These are phyloP conservation scores for Halcyon chelicuti DNA, from an alignment of 2,797 vertebrate species.

Conservation along the genomic window DNA sequence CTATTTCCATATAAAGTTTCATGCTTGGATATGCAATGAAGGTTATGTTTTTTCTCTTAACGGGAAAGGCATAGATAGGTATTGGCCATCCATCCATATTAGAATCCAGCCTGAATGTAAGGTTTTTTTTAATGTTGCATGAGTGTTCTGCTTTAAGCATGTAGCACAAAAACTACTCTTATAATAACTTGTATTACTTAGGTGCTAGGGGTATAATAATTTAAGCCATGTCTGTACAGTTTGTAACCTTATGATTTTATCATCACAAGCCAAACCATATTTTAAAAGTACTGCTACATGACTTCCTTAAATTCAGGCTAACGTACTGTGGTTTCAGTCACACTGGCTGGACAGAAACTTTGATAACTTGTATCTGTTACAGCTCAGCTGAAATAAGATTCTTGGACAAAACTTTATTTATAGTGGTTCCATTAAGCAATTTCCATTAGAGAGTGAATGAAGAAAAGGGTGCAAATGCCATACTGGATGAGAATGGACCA, in stretches of 20 bases:
- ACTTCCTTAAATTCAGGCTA: not conserved
- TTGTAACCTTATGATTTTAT: not conserved
- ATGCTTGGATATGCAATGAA: not conserved
- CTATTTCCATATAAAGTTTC: not conserved
- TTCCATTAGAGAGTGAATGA: not conserved
- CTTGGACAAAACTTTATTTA: not conserved
- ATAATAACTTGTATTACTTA: not conserved
- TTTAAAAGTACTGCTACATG: not conserved
- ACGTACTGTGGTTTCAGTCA: not conserved
- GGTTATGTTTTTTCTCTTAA: not conserved
- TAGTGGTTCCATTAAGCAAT: not conserved
- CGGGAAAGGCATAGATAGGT: not conserved
- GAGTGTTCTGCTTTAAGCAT: not conserved
- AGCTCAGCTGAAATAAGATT: not conserved
- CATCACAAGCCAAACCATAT: not conserved
- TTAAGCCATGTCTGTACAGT: not conserved
- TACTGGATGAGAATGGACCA: not conserved
- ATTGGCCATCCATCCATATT: not conserved
- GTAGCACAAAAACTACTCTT: not conserved
- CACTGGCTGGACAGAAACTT: not conserved
- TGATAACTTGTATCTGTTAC: not conserved
- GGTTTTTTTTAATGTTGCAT: not conserved
- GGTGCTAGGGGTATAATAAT: not conserved
- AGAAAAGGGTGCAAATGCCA: not conserved
- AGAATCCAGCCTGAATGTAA: not conserved